These are phyloP conservation scores for Cydia pomonella DNA, from an alignment of 1,140 invertebrate species.

Conservation along the genomic window DNA sequence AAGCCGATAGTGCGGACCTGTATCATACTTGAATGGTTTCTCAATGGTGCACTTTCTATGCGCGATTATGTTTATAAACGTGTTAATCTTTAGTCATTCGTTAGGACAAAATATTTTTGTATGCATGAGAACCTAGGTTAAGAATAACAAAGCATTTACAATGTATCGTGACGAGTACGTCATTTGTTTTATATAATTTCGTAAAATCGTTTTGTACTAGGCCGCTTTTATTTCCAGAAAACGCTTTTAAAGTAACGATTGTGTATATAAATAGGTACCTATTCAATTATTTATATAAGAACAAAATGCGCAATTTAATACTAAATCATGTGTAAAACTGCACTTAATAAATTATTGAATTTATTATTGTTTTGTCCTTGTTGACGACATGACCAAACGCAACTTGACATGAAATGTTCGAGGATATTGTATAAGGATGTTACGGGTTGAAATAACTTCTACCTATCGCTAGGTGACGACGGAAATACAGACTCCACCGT, in stretches of 20 bases:
- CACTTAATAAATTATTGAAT: conserved; percentile 78
- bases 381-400: not conserved
- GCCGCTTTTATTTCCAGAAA: conserved; percentile 74
- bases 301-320: conserved; percentile 70
- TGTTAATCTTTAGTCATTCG: conserved; percentile 57
- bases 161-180: conserved; percentile 41
- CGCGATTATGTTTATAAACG: not conserved
- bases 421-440: not conserved
- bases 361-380: conserved; percentile 50
- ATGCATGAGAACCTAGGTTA: conserved; percentile 67
- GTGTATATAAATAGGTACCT: conserved; percentile 66
- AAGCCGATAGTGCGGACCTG: not conserved
- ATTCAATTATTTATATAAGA: conserved; percentile 71
- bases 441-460: no score
- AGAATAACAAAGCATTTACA: conserved; percentile 65
- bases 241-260: conserved; percentile 64
- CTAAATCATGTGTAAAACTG: conserved; percentile 74
- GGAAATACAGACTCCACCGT: no score
- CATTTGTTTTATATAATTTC: conserved; percentile 35
- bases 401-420: not conserved
- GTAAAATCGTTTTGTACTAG: conserved; percentile 46
- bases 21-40: not conserved
- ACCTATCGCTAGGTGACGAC: no score
- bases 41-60: not conserved
- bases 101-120: conserved; percentile 76